These are phyloP conservation scores for Chloroclystis v-ata DNA, from an alignment of 2,888 invertebrate genomes.

Conservation along the genomic window DNA sequence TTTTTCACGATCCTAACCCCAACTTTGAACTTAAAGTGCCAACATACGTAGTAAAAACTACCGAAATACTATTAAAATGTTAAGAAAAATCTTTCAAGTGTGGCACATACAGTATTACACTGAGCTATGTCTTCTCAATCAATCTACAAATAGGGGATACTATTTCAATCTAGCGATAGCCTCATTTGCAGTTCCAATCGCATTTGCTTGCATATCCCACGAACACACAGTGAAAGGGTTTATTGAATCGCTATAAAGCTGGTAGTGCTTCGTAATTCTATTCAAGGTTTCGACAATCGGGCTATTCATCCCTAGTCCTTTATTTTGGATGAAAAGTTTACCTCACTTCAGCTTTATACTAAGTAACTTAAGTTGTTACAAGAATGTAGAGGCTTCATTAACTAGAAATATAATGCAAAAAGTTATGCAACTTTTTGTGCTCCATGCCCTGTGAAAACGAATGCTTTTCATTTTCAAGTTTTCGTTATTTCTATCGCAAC, in stretches of 20 bases:
- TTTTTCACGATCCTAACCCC: too few relatives aligned
- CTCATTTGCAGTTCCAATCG: constrained; percentile 18
- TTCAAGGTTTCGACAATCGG: constrained; percentile 9
- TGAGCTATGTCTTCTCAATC: not conserved
- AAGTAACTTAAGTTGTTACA: not conserved
- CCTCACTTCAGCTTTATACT: not conserved
- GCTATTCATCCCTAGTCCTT: constrained; percentile 13
- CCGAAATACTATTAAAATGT: too few relatives aligned
- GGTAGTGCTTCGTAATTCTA: constrained; percentile 19
- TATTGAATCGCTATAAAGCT: constrained; percentile 16
- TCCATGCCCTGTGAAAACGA: not conserved
- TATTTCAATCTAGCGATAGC: constrained; percentile 14
- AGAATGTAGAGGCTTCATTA: not conserved
- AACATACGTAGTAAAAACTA: too few relatives aligned
- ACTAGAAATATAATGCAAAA: not conserved
- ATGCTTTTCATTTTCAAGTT: constrained; percentile 14
- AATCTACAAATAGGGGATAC: constrained; percentile 11
- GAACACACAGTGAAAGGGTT: constrained; percentile 16
- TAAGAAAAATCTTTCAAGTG: not conserved
- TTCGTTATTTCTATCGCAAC: constrained; percentile 2
- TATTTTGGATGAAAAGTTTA: constrained; percentile 13
- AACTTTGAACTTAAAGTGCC: too few relatives aligned
- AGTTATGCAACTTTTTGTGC: not conserved
- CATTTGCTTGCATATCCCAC: constrained; percentile 18
- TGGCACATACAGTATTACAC: constrained; percentile 5